phyloP scores from a whole-genome alignment of 64 coral and sea anemone genomes.

The Montipora cactus region DNA sequence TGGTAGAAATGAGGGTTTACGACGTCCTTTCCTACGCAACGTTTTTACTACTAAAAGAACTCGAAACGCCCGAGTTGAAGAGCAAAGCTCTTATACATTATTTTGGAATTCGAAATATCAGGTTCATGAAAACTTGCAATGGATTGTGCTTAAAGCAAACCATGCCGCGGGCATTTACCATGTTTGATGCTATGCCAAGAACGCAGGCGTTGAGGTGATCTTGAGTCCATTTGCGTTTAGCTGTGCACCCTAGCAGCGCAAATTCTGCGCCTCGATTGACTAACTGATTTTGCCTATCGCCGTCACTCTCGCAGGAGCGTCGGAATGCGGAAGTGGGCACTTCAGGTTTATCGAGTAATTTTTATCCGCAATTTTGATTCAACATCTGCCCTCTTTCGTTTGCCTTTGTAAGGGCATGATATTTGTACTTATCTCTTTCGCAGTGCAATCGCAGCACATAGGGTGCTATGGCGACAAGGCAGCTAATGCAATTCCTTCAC shows the following conservation, averaged over 20 bases:
- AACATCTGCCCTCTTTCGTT: neutral
- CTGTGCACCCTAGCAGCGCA: neutral
- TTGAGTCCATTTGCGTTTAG: neutral
- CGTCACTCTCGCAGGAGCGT: neutral
- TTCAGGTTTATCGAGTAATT: too few relatives aligned
- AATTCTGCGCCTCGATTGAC: neutral
- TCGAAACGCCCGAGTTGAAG: too few relatives aligned
- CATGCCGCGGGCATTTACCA: neutral
- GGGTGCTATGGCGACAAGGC: constrained; percentile 53
- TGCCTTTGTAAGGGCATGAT: neutral
- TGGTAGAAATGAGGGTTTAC: too few relatives aligned
- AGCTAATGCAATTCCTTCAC: constrained; percentile 7
- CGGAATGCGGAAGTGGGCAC: neutral
- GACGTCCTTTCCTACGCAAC: too few relatives aligned
- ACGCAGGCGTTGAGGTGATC: neutral
- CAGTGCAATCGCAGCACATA: constrained; percentile 11
- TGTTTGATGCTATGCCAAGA: neutral
- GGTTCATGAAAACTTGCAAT: too few relatives aligned
- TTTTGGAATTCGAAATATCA: too few relatives aligned
- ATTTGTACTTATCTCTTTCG: neutral
- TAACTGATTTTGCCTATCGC: neutral
- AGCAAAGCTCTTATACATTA: too few relatives aligned
- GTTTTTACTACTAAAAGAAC: too few relatives aligned
- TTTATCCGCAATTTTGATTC: too few relatives aligned
- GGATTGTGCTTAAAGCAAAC: neutral